Percentiles rank a stretch among this genome's conserved stretches.
Conservation (phyloP, 2,888 invertebrate genomes). For the Kryphioiulus occultus region DNA sequence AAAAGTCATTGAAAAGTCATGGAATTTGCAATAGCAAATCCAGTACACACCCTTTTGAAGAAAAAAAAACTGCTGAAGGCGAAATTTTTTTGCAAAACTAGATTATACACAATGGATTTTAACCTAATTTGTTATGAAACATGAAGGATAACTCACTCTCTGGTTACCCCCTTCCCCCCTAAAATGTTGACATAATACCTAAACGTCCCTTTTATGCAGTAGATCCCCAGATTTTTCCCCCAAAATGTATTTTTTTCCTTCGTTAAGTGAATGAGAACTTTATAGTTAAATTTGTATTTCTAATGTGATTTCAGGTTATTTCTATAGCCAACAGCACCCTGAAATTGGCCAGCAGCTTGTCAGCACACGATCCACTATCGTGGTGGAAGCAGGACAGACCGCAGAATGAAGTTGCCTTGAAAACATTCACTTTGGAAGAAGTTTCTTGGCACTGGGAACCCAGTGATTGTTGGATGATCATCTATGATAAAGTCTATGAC, state of each 20-base stretch:
- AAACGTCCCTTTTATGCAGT: too few relatives aligned
- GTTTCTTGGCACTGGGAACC: slow-evolving; percentile 77
- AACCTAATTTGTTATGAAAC: too few relatives aligned
- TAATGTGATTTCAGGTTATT: slow-evolving; percentile 47
- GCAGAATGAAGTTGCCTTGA: slow-evolving; percentile 55
- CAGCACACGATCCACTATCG: not conserved
- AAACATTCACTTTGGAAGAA: slow-evolving; percentile 69
- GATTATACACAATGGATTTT: too few relatives aligned
- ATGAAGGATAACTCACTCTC: not conserved
- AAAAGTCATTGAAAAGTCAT: too few relatives aligned
- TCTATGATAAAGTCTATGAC: slow-evolving; percentile 86
- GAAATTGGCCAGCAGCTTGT: slow-evolving; percentile 47
- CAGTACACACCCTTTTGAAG: too few relatives aligned
- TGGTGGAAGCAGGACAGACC: slow-evolving; percentile 54
- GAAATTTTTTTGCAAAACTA: too few relatives aligned
- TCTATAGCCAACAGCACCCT: slow-evolving; percentile 50
- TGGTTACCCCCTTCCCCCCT: too few relatives aligned
- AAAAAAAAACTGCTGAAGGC: too few relatives aligned
- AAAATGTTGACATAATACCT: too few relatives aligned
- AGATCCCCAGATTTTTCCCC: too few relatives aligned
- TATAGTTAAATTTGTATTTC: not conserved
- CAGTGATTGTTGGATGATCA: slow-evolving; percentile 84
- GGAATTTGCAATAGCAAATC: too few relatives aligned
- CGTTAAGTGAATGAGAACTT: not conserved
- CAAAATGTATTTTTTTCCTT: too few relatives aligned